Base-by-base conservation (phyloP, 2,888 invertebrate species). In the Rhorus exstirpatorius region DNA sequence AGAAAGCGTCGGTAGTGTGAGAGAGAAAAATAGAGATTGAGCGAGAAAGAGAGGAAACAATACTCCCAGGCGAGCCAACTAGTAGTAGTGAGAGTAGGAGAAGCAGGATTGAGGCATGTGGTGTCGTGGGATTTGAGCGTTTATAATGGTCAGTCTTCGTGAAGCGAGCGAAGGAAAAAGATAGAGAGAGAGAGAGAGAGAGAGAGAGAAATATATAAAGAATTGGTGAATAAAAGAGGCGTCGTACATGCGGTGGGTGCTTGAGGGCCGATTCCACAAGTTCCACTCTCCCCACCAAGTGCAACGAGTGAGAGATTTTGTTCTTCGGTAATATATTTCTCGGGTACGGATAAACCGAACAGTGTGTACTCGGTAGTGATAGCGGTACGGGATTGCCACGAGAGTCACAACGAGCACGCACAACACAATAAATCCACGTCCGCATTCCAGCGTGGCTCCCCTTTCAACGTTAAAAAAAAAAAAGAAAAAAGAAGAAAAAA, bases 101-200 rank as follows among this genome's bases (percentile, higher is more conserved):
- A 49, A 60, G 68, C n/a, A n/a, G 17, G 68, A 24, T 38, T 38
- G 14, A 41, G 68, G 65, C 51, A 60, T 60, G 60, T 44, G 41
- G 68, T 26, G 74, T 49, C 49, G 68, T 51, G 24, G 51, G 38
- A 38, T 38, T 38, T 8, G 70, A 55, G 70, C 41, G 55, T 70
- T 55, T 55, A 55, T 68, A 74, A 79, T 75, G 74, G 79, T 75
- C 79, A 79, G 51, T 51, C 46, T 80, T 55, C 8, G 75, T 70
- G 46, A 65, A 75, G 41, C 75, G 14, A 75, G 55, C 63, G 55
- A 80, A 26, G 41, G 61, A 67, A 44, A 71, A 17, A 55, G 70
- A 46, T 7, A 14, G 14, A 14, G 72, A 72, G 71, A n/a, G n/a
- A n/a, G n/a, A n/a, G n/a, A n/a, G n/a, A n/a, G n/a, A n/a, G n/a